Conservation (phyloP, 2,797 vertebrate genomes). For the Tachyglossus aculeatus region DNA sequence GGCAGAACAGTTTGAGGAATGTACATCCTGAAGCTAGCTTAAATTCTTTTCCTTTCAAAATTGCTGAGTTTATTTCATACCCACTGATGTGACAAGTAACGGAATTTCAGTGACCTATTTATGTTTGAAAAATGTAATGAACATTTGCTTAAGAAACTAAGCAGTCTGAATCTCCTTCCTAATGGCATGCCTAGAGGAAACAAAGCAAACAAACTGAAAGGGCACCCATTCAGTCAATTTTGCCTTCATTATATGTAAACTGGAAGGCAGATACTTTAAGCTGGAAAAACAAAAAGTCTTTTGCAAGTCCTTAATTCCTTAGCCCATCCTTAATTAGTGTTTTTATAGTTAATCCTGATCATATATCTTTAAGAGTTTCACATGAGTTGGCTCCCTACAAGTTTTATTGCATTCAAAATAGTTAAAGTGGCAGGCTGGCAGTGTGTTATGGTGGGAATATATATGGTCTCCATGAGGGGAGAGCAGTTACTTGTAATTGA, state of each 20-base stretch:
- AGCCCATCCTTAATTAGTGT: conserved; percentile 69
- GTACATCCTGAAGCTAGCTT: background rate
- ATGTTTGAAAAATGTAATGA: conserved; percentile 47
- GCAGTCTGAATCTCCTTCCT: conserved; percentile 20
- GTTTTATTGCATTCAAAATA: conserved; percentile 65
- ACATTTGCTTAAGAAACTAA: conserved; percentile 19
- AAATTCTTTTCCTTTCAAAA: background rate
- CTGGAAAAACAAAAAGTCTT: conserved; percentile 39
- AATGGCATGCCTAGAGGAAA: conserved; percentile 39
- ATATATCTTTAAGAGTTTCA: conserved; percentile 66
- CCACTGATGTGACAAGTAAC: conserved; percentile 45
- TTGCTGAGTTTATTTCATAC: conserved; percentile 44
- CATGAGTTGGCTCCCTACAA: conserved; percentile 63
- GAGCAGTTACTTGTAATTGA: conserved; percentile 74
- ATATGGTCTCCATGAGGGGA: conserved; percentile 38
- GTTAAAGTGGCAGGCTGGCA: conserved; percentile 50
- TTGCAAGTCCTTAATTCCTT: conserved; percentile 54
- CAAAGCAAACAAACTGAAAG: background rate
- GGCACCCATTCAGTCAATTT: conserved; percentile 20
- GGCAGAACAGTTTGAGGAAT: background rate
- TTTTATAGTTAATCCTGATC: conserved; percentile 66
- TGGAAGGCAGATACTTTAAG: conserved; percentile 12
- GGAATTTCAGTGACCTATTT: conserved; percentile 63
- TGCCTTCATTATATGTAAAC: conserved; percentile 41
- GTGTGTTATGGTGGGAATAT: conserved; percentile 56